Evolutionary conservation across 2,113 vertebrate species (phyloP), one percentile per base, ranked within the genome.

Genomic region (Oceanodroma tethys): DNA sequence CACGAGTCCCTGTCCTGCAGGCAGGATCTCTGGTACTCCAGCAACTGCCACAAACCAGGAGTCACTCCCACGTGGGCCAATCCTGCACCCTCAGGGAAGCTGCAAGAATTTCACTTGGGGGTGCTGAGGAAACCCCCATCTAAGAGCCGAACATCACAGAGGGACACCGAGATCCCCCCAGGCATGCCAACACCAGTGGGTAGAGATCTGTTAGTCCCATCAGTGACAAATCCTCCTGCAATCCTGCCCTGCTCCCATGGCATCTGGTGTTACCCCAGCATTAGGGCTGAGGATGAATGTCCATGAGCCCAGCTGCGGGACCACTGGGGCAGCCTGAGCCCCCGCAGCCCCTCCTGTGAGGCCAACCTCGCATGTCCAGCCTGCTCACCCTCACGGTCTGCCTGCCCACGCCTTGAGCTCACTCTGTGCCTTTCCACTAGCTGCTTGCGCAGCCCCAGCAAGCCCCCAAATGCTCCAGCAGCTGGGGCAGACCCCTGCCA

Each of bases 271-370:
- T 12, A 29, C 18, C 3, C 0, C 0, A 0, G 76, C 56, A 17
- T 16, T 12, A 27, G 42, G 45, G 45, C 68, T 52, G 43, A 68
- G 78, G 52, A 45, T 1, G 26, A 67, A 42, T 11, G 11, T 10
- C 52, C 47, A 40, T 0, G 16, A 75, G 60, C 42, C 21, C 32
- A 42, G 65, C 40, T 10, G 18, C 2, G 5, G 47, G 38, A 71
- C 26, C 45, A 29, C 13, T 0, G 0, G 30, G 16, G 36, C 68
- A 68, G 45, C 42, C 53, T 8, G 34, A 70, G 73, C 42, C n/a
- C 36, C 45, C 1, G 0, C 17, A 38, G 45, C 56, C 4, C 36
- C 30, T 11, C 7, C 38, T 13, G 11, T 0, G 0, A 1, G 56
- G 12, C n/a, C 6, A 2, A 34, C 32, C 63, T 19, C 45, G 17